These are phyloP conservation scores for Astropecten irregularis DNA, from an alignment of 53 echinoderm and acorn worm species.

Conservation along the genomic window DNA sequence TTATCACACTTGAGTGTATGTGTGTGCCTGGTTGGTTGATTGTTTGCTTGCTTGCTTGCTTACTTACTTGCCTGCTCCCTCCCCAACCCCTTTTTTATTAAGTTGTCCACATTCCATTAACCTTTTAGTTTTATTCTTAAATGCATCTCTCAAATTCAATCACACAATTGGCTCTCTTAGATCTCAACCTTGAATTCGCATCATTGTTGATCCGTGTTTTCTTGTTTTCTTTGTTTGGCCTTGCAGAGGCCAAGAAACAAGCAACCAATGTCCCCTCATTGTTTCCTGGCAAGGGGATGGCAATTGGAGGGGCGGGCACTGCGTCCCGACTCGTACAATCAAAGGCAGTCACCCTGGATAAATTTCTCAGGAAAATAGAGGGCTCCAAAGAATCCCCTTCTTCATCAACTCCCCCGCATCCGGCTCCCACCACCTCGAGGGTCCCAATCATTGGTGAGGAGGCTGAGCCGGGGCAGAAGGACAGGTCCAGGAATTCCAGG, in stretches of 20 bases:
- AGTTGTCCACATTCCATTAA: no score
- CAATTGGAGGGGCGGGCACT: slow-evolving; percentile 2
- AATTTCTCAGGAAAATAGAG: slow-evolving; percentile 36
- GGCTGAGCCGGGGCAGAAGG: neutral
- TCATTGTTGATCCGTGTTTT: no score
- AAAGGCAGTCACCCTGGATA: slow-evolving; percentile 20
- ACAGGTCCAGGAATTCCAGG: slow-evolving; percentile 10
- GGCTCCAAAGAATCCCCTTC: neutral
- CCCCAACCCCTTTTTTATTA: no score
- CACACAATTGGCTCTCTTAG: no score
- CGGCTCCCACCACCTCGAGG: neutral
- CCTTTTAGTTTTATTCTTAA: no score
- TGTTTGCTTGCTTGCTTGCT: no score
- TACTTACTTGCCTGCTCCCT: no score
- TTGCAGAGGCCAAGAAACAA: slow-evolving; percentile 37
- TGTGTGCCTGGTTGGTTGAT: no score
- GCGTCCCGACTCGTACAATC: slow-evolving; percentile 8
- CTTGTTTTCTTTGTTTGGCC: no score
- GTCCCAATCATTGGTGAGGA: slow-evolving; percentile 1
- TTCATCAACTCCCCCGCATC: neutral
- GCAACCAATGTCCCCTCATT: slow-evolving; percentile 14
- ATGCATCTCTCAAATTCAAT: no score
- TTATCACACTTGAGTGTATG: no score
- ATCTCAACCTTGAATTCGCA: no score
- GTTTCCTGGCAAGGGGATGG: slow-evolving; percentile 43